phyloP scores from a whole-genome alignment of 2,113 vertebrate genomes.

The Pachypanchax playfairii region DNA sequence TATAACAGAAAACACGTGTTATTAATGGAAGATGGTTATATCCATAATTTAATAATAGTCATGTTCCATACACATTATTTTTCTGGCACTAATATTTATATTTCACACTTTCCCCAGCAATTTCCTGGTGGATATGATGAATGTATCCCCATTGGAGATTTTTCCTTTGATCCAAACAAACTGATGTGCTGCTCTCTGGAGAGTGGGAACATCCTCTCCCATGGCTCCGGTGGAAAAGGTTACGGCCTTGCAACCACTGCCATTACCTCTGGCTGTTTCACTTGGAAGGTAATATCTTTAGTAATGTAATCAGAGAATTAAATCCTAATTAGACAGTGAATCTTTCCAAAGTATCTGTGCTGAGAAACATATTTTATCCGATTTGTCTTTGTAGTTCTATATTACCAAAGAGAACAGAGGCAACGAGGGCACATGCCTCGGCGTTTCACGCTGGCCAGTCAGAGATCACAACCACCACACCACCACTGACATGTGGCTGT shows the following conservation, averaged over 20 bases:
- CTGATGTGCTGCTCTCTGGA: slow-evolving; percentile 81
- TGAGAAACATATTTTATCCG: neutral
- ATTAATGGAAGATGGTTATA: too few species aligned
- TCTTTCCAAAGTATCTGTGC: too few species aligned
- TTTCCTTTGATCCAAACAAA: slow-evolving; percentile 84
- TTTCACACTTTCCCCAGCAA: slow-evolving; percentile 44
- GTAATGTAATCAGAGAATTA: neutral
- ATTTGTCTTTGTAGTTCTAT: slow-evolving; percentile 70
- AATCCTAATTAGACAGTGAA: neutral
- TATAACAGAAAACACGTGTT: too few species aligned
- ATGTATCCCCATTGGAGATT: slow-evolving; percentile 83
- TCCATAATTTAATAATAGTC: too few species aligned
- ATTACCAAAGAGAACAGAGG: slow-evolving; percentile 84
- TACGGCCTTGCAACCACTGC: slow-evolving; percentile 82
- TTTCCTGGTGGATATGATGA: slow-evolving; percentile 75
- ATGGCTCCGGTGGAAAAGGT: slow-evolving; percentile 83
- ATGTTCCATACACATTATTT: too few species aligned
- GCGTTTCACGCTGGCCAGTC: slow-evolving; percentile 83
- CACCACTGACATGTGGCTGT: slow-evolving; percentile 86
- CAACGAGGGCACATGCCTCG: slow-evolving; percentile 83
- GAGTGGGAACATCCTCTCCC: slow-evolving; percentile 81
- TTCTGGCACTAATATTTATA: neutral
- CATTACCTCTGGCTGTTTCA: slow-evolving; percentile 83
- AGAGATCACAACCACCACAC: slow-evolving; percentile 84
- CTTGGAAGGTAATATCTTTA: slow-evolving; percentile 75